These are phyloP conservation scores for Mesorhabditis belari DNA, from an alignment of 2,888 invertebrate genomes.

Conservation along the genomic window DNA sequence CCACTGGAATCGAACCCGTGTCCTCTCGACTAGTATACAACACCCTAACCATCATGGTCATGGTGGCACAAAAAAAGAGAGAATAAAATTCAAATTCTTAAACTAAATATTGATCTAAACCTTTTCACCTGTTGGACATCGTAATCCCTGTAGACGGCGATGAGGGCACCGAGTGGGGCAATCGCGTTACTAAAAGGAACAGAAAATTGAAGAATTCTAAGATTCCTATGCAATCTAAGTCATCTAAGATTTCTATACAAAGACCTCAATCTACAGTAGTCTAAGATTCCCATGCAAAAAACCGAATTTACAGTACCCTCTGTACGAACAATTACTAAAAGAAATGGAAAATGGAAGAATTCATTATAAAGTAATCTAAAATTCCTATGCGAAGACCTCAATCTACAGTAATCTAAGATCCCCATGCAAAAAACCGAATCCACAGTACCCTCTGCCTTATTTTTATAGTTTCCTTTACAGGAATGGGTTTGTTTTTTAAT, in stretches of 20 bases:
- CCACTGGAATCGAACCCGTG: no score
- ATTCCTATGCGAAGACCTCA: not conserved
- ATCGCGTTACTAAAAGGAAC: constrained; percentile 82
- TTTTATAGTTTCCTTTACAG: no score
- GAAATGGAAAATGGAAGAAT: no score
- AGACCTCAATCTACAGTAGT: not conserved
- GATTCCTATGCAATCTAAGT: no score
- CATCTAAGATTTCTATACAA: not conserved
- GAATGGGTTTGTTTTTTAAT: no score
- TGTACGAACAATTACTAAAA: not conserved
- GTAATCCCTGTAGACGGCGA: constrained; percentile 80
- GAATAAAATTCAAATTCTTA: no score
- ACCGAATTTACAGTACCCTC: not conserved
- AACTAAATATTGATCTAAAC: constrained; percentile 4
- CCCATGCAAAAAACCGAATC: not conserved
- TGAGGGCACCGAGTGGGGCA: constrained; percentile 87
- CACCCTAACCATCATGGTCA: no score
- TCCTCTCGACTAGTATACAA: no score
- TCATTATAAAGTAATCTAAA: no score
- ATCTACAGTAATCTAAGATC: not conserved
- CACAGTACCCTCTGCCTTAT: not conserved
- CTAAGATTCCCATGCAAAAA: not conserved
- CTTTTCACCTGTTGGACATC: constrained; percentile 63
- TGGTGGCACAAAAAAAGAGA: no score
- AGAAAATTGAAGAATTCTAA: no score